Percentiles rank a stretch among this genome's conserved stretches.
phyloP scores from a whole-genome alignment of 1,140 invertebrate genomes.

The Formica selysi region DNA sequence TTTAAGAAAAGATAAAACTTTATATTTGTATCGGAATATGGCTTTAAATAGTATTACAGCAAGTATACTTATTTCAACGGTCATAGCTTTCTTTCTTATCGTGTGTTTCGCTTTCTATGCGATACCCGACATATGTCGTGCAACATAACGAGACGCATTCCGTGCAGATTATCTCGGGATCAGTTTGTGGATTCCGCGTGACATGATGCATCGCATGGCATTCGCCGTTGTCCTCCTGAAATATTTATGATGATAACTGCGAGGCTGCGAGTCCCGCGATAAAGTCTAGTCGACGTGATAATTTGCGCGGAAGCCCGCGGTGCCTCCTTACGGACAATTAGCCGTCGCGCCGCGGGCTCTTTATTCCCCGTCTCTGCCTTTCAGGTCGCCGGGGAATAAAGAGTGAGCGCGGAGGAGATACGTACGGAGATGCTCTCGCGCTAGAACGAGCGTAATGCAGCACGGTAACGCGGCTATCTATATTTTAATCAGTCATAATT shows the following conservation, averaged over 20 bases:
- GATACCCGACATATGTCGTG: not conserved
- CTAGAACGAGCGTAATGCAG: conserved; percentile 74
- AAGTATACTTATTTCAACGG: not conserved
- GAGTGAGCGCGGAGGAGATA: conserved; percentile 21
- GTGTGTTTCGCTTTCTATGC: not conserved
- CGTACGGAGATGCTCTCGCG: conserved; percentile 47
- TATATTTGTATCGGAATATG: not conserved
- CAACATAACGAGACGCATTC: conserved; percentile 21
- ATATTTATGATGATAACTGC: conserved; percentile 64
- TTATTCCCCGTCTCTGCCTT: conserved; percentile 21
- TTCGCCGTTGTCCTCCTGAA: conserved; percentile 43
- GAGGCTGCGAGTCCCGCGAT: conserved; percentile 47
- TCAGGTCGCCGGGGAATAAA: conserved; percentile 1
- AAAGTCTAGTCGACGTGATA: conserved; percentile 61
- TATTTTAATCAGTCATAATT: conserved; percentile 84
- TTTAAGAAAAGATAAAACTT: not conserved
- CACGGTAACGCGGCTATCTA: conserved; percentile 81
- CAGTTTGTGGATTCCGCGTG: conserved; percentile 21
- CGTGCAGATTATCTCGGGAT: conserved; percentile 43
- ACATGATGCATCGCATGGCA: conserved; percentile 32
- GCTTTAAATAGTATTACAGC: too few species aligned
- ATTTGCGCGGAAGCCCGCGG: conserved; percentile 49
- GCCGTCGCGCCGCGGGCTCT: conserved; percentile 58
- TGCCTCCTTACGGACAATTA: conserved; percentile 68
- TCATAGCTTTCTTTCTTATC: not conserved